Evolutionary conservation across 2,113 vertebrate genomes (phyloP).

Genomic region (Cricetomys ansorgei): DNA sequence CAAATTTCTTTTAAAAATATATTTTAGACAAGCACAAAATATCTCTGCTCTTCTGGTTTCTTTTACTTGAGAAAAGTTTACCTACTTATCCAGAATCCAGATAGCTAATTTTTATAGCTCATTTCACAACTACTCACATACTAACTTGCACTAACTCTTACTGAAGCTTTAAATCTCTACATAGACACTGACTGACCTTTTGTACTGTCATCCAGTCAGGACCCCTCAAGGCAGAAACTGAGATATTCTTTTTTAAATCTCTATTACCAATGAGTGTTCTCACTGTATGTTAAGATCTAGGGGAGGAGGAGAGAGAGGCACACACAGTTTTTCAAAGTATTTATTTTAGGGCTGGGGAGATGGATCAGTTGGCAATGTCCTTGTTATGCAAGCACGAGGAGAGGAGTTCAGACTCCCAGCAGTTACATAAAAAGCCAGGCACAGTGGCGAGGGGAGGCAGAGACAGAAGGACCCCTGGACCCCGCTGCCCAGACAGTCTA

Average conservation of each 20-base stretch:
- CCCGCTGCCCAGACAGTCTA: background rate
- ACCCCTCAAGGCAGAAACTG: constrained; percentile 7
- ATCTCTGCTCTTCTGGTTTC: constrained; percentile 34
- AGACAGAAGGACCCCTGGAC: too few relatives aligned
- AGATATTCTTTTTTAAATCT: constrained; percentile 19
- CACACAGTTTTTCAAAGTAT: background rate
- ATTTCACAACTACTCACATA: background rate
- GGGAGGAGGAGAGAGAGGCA: background rate
- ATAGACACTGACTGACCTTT: constrained; percentile 17
- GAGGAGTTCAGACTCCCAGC: background rate
- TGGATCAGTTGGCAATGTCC: background rate
- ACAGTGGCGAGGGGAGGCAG: background rate
- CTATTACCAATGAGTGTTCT: background rate
- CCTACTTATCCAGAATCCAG: constrained; percentile 8
- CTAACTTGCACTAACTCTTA: background rate
- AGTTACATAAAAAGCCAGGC: too few relatives aligned
- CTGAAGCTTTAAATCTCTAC: constrained; percentile 28
- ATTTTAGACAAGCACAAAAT: constrained; percentile 1
- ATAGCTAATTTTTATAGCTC: background rate
- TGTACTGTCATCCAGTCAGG: background rate
- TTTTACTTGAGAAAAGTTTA: background rate
- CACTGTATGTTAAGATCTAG: background rate
- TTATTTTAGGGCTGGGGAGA: background rate
- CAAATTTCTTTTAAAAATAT: background rate
- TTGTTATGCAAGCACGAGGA: background rate